Evolutionary conservation across 2,888 invertebrate species (phyloP).

Genomic region (Leptura quadrifasciata): DNA sequence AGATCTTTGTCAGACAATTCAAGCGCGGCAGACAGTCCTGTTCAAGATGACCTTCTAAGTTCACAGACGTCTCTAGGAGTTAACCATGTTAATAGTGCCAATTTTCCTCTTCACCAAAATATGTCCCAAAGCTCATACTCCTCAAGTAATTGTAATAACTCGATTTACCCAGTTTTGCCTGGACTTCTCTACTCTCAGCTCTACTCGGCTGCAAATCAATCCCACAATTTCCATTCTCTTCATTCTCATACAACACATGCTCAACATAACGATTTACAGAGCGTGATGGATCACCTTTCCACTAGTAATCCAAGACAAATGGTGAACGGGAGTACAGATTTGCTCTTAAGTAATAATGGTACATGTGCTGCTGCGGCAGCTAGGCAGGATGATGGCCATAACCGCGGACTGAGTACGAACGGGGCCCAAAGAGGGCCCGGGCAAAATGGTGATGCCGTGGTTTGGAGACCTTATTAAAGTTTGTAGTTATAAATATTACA

Average conservation of each 20-base stretch:
- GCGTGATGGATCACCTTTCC: constrained; percentile 85
- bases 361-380: constrained; percentile 79
- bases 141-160: constrained; percentile 82
- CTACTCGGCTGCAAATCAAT: constrained; percentile 86
- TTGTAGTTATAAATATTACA: not conserved
- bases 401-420: constrained; percentile 71
- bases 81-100: constrained; percentile 76
- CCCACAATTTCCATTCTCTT: constrained; percentile 83
- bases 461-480: constrained; percentile 85
- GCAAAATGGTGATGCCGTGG: constrained; percentile 80
- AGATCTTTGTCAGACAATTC: constrained; percentile 88
- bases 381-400: constrained; percentile 75
- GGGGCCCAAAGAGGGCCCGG: constrained; percentile 77
- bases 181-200: constrained; percentile 89
- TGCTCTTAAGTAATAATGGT: constrained; percentile 76
- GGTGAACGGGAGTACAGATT: constrained; percentile 72
- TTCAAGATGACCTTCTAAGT: constrained; percentile 84
- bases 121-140: constrained; percentile 73
- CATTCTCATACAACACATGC: constrained; percentile 78
- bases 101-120: constrained; percentile 78
- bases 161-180: constrained; percentile 86
- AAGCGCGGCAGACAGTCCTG: constrained; percentile 88
- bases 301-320: constrained; percentile 77
- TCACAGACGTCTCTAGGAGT: constrained; percentile 80
- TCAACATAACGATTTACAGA: constrained; percentile 81